Percentiles rank a stretch among this genome's conserved stretches.
These are phyloP conservation scores for Acanthochromis polyacanthus DNA, from an alignment of 2,113 vertebrate species.

Conservation along the genomic window DNA sequence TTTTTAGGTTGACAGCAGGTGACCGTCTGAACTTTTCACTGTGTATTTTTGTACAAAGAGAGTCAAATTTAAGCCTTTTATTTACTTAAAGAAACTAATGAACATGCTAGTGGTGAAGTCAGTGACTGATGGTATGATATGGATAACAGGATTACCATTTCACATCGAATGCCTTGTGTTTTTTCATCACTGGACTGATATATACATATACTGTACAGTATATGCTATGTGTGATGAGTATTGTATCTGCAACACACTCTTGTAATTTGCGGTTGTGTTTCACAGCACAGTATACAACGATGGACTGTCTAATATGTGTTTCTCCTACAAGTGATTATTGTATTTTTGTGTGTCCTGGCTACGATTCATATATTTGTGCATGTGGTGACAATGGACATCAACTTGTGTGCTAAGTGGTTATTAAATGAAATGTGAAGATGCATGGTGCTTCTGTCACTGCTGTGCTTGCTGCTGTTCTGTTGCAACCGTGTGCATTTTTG, in stretches of 20 bases:
- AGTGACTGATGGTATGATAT: slow-evolving; percentile 13
- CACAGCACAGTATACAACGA: too few relatives aligned
- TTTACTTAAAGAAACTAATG: background rate
- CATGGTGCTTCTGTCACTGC: slow-evolving; percentile 23
- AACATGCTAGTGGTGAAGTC: background rate
- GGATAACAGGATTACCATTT: slow-evolving; percentile 12
- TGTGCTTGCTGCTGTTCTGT: background rate
- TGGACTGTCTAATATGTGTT: background rate
- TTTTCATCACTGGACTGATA: slow-evolving; percentile 15
- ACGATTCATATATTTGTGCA: background rate
- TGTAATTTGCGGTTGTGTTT: background rate
- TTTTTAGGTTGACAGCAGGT: slow-evolving; percentile 9
- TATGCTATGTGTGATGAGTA: slow-evolving; percentile 26
- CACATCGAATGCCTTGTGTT: background rate
- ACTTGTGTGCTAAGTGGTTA: background rate
- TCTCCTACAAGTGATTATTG: background rate
- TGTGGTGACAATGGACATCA: slow-evolving; percentile 3
- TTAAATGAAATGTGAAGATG: background rate
- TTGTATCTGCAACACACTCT: background rate
- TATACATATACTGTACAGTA: slow-evolving; percentile 27
- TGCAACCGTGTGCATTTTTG: slow-evolving; percentile 1
- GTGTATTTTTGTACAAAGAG: slow-evolving; percentile 10
- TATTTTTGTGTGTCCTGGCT: background rate
- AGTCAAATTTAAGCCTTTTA: background rate
- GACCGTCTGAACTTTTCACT: background rate